Evolutionary conservation across 2,888 invertebrate species (phyloP).

Genomic region (Hydroisotoma schaefferi): DNA sequence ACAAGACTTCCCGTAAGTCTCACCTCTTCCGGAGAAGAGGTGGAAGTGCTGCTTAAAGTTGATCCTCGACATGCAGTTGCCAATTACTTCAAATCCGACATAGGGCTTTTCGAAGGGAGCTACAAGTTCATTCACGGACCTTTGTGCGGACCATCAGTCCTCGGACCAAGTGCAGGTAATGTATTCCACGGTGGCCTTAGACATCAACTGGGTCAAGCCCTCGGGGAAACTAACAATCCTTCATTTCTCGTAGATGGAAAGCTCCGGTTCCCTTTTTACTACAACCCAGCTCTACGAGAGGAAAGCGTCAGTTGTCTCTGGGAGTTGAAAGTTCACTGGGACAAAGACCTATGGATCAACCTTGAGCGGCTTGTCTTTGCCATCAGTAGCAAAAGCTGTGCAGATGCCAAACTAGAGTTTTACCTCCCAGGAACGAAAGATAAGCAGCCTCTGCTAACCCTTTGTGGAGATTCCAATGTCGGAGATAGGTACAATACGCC

Average conservation of each 20-base stretch:
- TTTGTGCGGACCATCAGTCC: constrained; percentile 75
- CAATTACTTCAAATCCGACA: constrained; percentile 81
- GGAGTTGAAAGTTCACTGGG: constrained; percentile 65
- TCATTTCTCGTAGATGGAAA: too few relatives aligned
- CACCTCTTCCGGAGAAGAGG: constrained; percentile 73
- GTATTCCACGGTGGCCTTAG: too few relatives aligned
- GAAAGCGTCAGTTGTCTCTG: constrained; percentile 48
- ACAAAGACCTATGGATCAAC: constrained; percentile 80
- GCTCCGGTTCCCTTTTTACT: constrained; percentile 70
- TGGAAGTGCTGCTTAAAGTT: constrained; percentile 70
- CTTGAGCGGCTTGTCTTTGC: constrained; percentile 59
- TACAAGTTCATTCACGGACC: constrained; percentile 79
- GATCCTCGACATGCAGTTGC: constrained; percentile 80
- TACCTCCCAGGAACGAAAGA: constrained; percentile 59
- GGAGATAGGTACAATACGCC: too few relatives aligned
- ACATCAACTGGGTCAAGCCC: too few relatives aligned
- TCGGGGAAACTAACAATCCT: too few relatives aligned
- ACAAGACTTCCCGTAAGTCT: constrained; percentile 53
- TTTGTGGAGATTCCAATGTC: constrained; percentile 66
- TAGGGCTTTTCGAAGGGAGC: constrained; percentile 77
- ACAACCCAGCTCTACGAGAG: constrained; percentile 44
- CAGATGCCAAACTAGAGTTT: constrained; percentile 80
- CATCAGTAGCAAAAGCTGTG: constrained; percentile 78
- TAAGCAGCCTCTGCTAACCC: constrained; percentile 60
- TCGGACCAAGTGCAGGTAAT: constrained; percentile 72